Evolutionary conservation across 2,113 vertebrate species (phyloP).

Genomic region (Pseudolaguvia tuberculata): DNA sequence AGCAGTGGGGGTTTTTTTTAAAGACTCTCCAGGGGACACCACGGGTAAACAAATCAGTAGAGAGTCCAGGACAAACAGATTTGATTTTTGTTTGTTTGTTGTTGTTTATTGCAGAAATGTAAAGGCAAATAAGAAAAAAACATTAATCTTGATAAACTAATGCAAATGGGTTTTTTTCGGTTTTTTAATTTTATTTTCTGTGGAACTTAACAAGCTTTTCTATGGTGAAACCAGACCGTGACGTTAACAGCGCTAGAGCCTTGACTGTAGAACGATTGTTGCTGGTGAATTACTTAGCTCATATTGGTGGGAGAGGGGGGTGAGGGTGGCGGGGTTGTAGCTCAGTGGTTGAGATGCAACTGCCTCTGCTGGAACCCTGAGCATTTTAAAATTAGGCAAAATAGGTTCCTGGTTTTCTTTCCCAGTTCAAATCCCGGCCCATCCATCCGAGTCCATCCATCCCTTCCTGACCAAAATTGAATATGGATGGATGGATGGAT

Average conservation of each 20-base stretch:
- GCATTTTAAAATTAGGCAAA: too few relatives aligned
- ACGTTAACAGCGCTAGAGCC: background rate
- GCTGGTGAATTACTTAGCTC: background rate
- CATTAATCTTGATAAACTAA: background rate
- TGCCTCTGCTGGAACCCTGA: too few relatives aligned
- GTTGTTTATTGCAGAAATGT: background rate
- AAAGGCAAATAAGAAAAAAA: background rate
- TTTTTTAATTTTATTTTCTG: too few relatives aligned
- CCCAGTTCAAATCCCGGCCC: too few relatives aligned
- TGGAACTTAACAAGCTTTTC: background rate
- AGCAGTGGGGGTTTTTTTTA: background rate
- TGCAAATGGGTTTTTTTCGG: background rate
- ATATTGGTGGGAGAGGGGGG: background rate
- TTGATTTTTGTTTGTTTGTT: background rate
- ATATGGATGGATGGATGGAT: too few relatives aligned
- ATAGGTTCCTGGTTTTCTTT: too few relatives aligned
- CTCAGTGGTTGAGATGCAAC: too few relatives aligned
- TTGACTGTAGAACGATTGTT: background rate
- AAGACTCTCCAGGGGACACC: background rate
- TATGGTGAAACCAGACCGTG: background rate
- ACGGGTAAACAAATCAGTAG: background rate
- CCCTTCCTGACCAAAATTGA: too few relatives aligned
- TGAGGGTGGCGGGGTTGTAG: too few relatives aligned
- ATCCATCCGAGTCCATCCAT: too few relatives aligned
- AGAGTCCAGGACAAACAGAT: background rate